Evolutionary conservation across 2,113 vertebrate genomes (phyloP).

Genomic region (Rhinoderma darwinii): DNA sequence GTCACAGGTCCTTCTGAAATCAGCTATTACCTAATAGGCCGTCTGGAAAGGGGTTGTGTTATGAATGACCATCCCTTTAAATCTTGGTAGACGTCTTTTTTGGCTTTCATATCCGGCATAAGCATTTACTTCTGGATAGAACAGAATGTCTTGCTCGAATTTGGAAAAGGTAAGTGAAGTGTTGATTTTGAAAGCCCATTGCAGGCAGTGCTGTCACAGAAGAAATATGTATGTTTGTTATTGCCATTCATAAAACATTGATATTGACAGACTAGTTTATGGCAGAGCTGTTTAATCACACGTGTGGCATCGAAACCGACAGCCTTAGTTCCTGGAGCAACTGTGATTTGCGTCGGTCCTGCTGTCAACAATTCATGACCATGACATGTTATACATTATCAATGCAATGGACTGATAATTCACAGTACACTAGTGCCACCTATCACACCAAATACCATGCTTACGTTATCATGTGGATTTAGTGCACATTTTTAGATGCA

Average conservation of each 20-base stretch:
- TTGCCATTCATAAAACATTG: background rate
- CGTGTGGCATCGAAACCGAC: background rate
- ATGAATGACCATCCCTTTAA: no score
- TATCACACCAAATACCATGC: background rate
- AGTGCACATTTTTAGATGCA: no score
- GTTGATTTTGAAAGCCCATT: background rate
- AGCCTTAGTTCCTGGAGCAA: background rate
- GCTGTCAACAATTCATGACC: background rate
- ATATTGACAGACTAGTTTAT: background rate
- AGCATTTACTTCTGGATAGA: no score
- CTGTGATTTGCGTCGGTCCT: background rate
- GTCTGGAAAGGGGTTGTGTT: no score
- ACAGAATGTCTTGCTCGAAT: no score
- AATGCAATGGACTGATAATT: background rate
- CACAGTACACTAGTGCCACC: background rate
- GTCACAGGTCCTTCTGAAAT: no score
- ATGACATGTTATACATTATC: background rate
- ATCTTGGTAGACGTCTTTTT: no score
- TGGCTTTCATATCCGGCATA: no score
- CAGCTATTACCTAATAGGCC: no score
- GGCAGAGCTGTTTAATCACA: background rate
- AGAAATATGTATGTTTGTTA: background rate
- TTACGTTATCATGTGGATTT: background rate
- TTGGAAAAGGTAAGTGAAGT: no score
- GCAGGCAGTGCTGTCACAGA: background rate